phyloP scores from a whole-genome alignment of 2,888 invertebrate species.

The Conchocele bisecta region DNA sequence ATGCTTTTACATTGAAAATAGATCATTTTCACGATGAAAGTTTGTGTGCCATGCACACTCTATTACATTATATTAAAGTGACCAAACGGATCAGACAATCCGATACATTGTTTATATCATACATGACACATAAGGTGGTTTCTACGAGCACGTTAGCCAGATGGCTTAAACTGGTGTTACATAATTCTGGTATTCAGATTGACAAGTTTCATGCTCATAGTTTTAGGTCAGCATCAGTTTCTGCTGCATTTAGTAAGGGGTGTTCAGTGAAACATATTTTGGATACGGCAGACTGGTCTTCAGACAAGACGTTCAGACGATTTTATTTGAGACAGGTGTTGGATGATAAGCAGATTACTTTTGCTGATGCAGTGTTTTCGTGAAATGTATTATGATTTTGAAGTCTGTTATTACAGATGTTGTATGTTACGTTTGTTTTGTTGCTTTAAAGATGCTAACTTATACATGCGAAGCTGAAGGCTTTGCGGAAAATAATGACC shows the following conservation, averaged over 20 bases:
- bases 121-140: slow-evolving; percentile 5
- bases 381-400: too few species aligned
- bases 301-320: slow-evolving; percentile 18
- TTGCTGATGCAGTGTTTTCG: too few species aligned
- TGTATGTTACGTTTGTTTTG: too few species aligned
- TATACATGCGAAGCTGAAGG: too few species aligned
- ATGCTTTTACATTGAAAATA: not conserved
- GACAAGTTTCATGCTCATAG: slow-evolving; percentile 19
- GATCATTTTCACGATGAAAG: not conserved
- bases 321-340: slow-evolving; percentile 28
- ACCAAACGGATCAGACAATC: slow-evolving; percentile 11
- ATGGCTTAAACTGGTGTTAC: slow-evolving; percentile 10
- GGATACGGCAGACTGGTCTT: slow-evolving; percentile 26
- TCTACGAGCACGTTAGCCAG: slow-evolving; percentile 20
- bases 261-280: slow-evolving; percentile 17
- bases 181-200: slow-evolving; percentile 3
- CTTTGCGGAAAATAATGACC: too few species aligned
- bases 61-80: not conserved
- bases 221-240: slow-evolving; percentile 9
- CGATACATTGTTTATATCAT: slow-evolving; percentile 1
- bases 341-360: too few species aligned
- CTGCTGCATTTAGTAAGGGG: slow-evolving; percentile 14
- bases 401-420: too few species aligned
- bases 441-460: too few species aligned
- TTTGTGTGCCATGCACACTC: slow-evolving; percentile 11